A percentile compares a stretch with the other conserved stretches of the same genome.
Evolutionary conservation across 2,113 vertebrate genomes (phyloP).

Genomic region (Petromus typicus): DNA sequence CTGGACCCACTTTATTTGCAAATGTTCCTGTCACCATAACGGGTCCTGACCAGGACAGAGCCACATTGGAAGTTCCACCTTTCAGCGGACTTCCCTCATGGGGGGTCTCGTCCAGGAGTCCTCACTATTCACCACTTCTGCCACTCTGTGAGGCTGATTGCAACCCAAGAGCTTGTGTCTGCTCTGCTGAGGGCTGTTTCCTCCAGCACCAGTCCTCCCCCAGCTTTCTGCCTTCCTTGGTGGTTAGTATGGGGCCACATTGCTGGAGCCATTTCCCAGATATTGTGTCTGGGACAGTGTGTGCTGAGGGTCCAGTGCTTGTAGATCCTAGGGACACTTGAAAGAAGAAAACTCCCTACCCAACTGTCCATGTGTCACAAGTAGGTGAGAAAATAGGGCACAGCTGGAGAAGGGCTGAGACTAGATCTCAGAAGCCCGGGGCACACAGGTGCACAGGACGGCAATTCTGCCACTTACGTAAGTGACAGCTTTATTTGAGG

Average conservation of each 20-base stretch:
- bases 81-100: neutral
- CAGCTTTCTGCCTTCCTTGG: neutral
- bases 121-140: neutral
- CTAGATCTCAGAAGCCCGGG: neutral
- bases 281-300: neutral
- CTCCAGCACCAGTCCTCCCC: neutral
- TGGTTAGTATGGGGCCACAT: neutral
- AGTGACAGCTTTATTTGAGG: neutral
- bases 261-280: neutral
- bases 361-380: neutral
- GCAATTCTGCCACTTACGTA: neutral
- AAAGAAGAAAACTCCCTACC: neutral
- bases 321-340: fast-evolving
- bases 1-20: neutral
- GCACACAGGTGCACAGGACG: neutral
- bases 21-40: neutral
- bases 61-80: neutral
- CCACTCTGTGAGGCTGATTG: neutral
- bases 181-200: neutral
- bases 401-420: neutral
- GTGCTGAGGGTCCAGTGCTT: neutral
- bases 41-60: no score
- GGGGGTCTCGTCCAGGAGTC: neutral
- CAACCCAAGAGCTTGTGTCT: neutral
- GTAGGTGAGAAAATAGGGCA: no score